Evolutionary conservation across 1,140 invertebrate genomes (phyloP).

Genomic region (Pollicipes pollicipes): DNA sequence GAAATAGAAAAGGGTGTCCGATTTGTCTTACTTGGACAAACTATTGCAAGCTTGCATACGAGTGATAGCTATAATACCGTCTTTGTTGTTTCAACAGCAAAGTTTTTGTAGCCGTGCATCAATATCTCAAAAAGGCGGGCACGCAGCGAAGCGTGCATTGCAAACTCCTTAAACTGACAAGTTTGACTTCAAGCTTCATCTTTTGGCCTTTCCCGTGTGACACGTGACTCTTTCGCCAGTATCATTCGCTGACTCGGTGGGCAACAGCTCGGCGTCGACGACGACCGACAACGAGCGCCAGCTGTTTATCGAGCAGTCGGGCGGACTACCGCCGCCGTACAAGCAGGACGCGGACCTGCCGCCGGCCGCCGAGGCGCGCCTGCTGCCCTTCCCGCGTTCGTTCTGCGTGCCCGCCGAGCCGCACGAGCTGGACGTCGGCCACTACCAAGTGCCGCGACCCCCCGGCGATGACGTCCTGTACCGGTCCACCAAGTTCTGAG

Average conservation of each 20-base stretch:
- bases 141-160: no score
- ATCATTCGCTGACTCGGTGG: neutral
- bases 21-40: no score
- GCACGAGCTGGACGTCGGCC: neutral
- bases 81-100: no score
- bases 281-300: neutral
- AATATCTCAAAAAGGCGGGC: no score
- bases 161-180: no score
- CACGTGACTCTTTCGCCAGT: neutral
- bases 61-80: no score
- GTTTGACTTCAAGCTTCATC: no score
- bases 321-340: neutral
- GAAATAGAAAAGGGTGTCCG: no score
- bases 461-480: neutral
- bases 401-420: neutral
- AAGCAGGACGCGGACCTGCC: neutral
- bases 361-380: neutral
- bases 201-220: no score
- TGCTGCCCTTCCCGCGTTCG: neutral
- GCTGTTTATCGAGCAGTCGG: neutral
- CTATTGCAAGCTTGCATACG: no score
- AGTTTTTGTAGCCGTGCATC: no score
- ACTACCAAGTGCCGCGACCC: neutral
- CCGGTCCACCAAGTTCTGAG: neutral
- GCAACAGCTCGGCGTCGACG: neutral